Evolutionary conservation across 2,888 invertebrate genomes (phyloP), one percentile per base, ranked within the genome.

Genomic region (Neoascia interrupta): DNA sequence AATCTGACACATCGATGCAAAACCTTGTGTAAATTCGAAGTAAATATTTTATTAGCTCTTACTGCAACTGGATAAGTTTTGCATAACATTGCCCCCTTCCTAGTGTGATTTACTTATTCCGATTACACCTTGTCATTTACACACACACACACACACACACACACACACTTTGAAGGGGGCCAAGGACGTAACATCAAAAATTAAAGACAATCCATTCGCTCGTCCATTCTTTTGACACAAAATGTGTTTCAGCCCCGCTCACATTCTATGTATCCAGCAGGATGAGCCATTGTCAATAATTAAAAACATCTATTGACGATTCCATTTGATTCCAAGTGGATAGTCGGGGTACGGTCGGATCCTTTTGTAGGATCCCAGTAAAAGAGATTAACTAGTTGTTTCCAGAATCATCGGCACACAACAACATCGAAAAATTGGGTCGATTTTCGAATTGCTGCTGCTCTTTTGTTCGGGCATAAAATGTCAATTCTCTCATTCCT

Each of bases 41-140:
- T 74, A 34, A 68, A 74, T 68, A 68, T 68, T 68, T 74, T 13
- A 74, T 45, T 51, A 51, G 45, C 45, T 60, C 21, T 68, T 45
- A 45, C 11, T 53, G 23, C 56, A 74, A 74, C 39, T 31, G 45
- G 23, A 54, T 63, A 39, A 37, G 53, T 11, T 21, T 47, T 10
- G 43, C 10, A 37, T 6, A n/a, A 11, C 34, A 43, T 16, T 43
- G 5, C n/a, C n/a, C n/a, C n/a, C n/a, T n/a, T 8, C 21, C 31
- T 23, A 64, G 49, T 58, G 36, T 16, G 51, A 66, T 58, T 58
- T 51, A 73, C n/a, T n/a, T n/a, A n/a, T 73, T 66, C 26, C 26
- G 34, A 34, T 54, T 26, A 56, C 54, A 49, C 39, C 56, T 47
- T 11, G 21, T 36, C 31, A 36, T 23, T 15, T 36, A 26, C 31